Conservation (phyloP, 2,888 invertebrate species). For the Yponomeuta malinellus region DNA sequence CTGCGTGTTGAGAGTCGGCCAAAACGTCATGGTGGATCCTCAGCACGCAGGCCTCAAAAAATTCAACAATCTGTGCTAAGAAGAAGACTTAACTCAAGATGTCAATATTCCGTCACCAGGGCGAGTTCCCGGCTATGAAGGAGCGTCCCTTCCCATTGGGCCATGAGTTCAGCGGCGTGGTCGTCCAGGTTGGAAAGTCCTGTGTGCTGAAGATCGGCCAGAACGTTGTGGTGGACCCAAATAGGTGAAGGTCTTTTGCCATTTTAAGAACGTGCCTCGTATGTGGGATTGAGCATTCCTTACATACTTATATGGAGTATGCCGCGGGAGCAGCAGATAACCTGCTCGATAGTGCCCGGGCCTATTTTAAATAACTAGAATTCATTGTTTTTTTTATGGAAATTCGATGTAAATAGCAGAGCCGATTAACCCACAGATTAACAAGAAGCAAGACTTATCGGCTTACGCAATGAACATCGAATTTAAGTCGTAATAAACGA, state of each 20-base stretch:
- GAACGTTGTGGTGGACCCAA: conserved; percentile 81
- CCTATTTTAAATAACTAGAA: too few relatives aligned
- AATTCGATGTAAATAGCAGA: too few relatives aligned
- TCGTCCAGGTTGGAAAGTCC: conserved; percentile 73
- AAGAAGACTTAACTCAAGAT: background rate
- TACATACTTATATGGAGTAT: background rate
- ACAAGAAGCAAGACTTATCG: too few relatives aligned
- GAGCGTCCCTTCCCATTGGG: conserved; percentile 75
- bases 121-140: conserved; percentile 78
- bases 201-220: conserved; percentile 79
- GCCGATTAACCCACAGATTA: too few relatives aligned
- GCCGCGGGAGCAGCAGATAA: too few relatives aligned
- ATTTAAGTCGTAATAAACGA: too few relatives aligned
- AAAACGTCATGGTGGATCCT: conserved; percentile 76
- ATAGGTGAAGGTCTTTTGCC: conserved; percentile 57
- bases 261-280: background rate
- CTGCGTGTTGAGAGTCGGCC: conserved; percentile 63
- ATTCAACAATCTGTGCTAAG: too few relatives aligned
- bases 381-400: too few relatives aligned
- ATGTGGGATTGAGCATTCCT: background rate
- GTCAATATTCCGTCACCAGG: conserved; percentile 50
- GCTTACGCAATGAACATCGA: too few relatives aligned
- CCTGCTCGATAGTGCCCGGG: too few relatives aligned
- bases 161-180: conserved; percentile 81
- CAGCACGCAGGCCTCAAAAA: too few relatives aligned